Base-by-base conservation (phyloP, 2,113 vertebrate genomes). In the Sprattus sprattus region DNA sequence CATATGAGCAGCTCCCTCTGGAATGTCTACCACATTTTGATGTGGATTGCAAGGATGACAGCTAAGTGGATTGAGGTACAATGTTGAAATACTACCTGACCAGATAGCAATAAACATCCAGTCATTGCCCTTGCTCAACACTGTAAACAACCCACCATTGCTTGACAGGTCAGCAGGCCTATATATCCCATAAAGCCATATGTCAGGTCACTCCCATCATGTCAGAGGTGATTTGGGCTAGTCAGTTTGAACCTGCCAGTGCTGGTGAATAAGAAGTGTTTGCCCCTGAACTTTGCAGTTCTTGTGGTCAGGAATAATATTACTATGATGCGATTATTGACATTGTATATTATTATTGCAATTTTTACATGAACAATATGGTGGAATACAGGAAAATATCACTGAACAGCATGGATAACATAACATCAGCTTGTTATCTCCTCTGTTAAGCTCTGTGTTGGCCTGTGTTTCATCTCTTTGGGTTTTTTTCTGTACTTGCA, bases 41-140 rank as follows among this genome's bases (percentile, higher is more conserved):
- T 39, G 86, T 71, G 83, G 87, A 85, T 57, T 50, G 90, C 85
- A 85, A 54, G 60, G 83, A 78, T 87, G 88, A 88, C 86, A 89
- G 86, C 91, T 90, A 86, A 22, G 46, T 87, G 90, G 89, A 92
- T 89, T 94, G 92, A 94, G 91, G 91, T 89, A 85, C 89, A 90
- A 89, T 85, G 89, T 87, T 94, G 93, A 95, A 94, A 95, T 94
- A 94, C 91, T 88, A 88, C 93, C 67, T 52, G 83, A 89, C 64
- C 87, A 92, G 90, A 92, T 91, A 89, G 93, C 93, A 91, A 94
- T 95, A 94, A 94, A 93, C 88, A 88, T 86, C 88, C 86, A 89
- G 91, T 92, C 91, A 90, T 89, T 90, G 90, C 90, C 89, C 89
- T 91, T 90, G 89, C 91, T 89, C 88, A 90, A 89, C 89, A 92